Evolutionary conservation across 1,140 invertebrate genomes (phyloP).

Genomic region (Drosophila repletoides): DNA sequence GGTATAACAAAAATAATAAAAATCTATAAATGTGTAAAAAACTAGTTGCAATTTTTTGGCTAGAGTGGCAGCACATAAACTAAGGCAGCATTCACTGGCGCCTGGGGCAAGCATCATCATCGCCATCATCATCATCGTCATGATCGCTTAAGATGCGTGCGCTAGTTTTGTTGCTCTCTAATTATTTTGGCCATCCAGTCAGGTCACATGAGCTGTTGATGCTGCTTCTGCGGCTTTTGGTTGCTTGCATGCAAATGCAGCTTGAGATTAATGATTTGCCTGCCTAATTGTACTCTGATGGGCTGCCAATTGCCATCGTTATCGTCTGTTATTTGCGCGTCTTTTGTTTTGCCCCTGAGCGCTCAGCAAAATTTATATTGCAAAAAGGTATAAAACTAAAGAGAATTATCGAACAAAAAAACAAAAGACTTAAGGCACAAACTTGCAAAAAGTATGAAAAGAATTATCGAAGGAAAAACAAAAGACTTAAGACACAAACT

Average conservation of each 20-base stretch:
- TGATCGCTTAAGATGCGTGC: slow-evolving; percentile 46
- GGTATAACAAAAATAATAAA: slow-evolving; percentile 1
- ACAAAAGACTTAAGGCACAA: too few species aligned
- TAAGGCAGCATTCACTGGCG: slow-evolving; percentile 24
- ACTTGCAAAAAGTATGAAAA: slow-evolving; percentile 51
- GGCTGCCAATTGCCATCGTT: slow-evolving; percentile 50
- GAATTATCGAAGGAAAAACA: slow-evolving; percentile 47
- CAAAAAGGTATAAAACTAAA: too few species aligned
- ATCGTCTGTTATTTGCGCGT: slow-evolving; percentile 53
- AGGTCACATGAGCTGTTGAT: slow-evolving; percentile 38
- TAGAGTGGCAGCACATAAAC: slow-evolving; percentile 1
- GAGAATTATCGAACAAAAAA: not conserved
- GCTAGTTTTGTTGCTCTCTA: slow-evolving; percentile 47
- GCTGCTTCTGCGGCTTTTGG: too few species aligned
- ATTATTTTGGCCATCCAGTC: slow-evolving; percentile 46
- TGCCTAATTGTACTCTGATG: slow-evolving; percentile 46
- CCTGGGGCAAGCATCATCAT: slow-evolving; percentile 3
- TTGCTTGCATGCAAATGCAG: slow-evolving; percentile 56
- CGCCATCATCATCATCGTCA: not conserved
- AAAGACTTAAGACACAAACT: slow-evolving; percentile 68
- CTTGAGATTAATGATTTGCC: slow-evolving; percentile 62
- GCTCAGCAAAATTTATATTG: slow-evolving; percentile 24
- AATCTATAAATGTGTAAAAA: slow-evolving; percentile 24
- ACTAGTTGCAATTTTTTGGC: slow-evolving; percentile 44
- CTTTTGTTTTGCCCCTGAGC: slow-evolving; percentile 1